phyloP scores from a whole-genome alignment of 2,888 invertebrate genomes.

The Megalurothrips usitatus region DNA sequence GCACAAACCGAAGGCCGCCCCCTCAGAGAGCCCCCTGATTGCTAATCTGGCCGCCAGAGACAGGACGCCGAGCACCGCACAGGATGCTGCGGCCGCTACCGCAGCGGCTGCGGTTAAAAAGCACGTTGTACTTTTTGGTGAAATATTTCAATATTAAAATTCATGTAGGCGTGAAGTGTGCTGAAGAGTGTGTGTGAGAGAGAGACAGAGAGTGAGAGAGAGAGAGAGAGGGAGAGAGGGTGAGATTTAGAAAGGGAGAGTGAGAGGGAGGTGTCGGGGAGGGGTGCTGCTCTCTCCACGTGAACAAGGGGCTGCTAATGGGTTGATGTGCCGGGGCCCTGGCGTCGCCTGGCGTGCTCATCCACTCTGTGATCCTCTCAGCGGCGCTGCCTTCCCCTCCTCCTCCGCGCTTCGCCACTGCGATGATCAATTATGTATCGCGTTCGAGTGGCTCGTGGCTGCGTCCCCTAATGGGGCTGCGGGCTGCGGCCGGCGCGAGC shows the following conservation, averaged over 20 bases:
- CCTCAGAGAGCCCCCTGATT: no score
- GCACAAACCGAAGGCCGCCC: no score
- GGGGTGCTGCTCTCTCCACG: neutral
- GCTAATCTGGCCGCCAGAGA: no score
- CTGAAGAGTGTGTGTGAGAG: neutral
- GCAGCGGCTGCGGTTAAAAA: no score
- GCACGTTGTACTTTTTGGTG: no score
- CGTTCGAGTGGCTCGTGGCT: neutral
- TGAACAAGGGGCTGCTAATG: conserved; percentile 20
- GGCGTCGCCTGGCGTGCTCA: neutral
- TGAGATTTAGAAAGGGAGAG: neutral
- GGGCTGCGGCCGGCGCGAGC: neutral
- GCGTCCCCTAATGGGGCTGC: no score
- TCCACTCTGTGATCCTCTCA: conserved; percentile 6
- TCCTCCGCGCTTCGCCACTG: no score
- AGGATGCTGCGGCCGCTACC: no score
- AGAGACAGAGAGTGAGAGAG: conserved; percentile 15
- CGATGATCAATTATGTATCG: conserved; percentile 24
- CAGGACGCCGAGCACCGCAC: no score
- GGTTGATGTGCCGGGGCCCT: conserved; percentile 2
- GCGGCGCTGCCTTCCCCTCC: neutral
- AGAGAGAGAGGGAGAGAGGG: conserved; percentile 12
- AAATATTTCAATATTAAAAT: no score
- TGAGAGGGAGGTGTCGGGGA: neutral
- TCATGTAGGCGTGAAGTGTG: no score